Percentiles rank a stretch among this genome's conserved stretches.
Conservation (phyloP, 2,797 vertebrate genomes). For the Siniperca scherzeri region DNA sequence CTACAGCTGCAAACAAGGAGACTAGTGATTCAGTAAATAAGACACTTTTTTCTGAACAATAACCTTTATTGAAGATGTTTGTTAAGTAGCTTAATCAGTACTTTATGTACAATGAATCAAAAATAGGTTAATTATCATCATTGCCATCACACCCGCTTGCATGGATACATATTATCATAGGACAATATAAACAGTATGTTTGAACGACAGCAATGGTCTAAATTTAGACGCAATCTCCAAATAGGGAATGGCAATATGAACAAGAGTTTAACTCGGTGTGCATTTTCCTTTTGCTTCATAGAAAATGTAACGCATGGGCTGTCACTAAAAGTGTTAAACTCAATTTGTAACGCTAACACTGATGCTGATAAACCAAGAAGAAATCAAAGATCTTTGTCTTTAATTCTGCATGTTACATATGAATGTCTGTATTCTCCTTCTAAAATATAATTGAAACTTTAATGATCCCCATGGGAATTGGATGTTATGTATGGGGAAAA, state of each 20-base stretch:
- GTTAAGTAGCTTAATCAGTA: constrained; percentile 72
- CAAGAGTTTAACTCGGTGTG: constrained; percentile 15
- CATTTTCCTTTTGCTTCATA: constrained; percentile 27
- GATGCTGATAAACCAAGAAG: constrained; percentile 21
- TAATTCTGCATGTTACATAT: constrained; percentile 15
- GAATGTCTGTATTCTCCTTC: constrained; percentile 1
- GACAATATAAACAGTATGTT: constrained; percentile 53
- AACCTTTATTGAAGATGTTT: constrained; percentile 81
- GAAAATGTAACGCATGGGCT: constrained; percentile 6
- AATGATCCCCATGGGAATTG: background rate
- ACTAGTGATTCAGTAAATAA: background rate
- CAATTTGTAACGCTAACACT: background rate
- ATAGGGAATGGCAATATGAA: constrained; percentile 30
- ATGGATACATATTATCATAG: constrained; percentile 64
- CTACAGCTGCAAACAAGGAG: background rate
- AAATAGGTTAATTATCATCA: constrained; percentile 72
- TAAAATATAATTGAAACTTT: constrained; percentile 12
- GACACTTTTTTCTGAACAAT: constrained; percentile 68
- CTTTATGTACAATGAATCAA: constrained; percentile 76
- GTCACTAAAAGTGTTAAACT: background rate
- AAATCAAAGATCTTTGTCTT: constrained; percentile 21
- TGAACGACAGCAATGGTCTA: constrained; percentile 36
- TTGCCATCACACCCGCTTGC: constrained; percentile 60
- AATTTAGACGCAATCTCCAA: constrained; percentile 48
- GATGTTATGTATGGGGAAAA: background rate